Evolutionary conservation across 2,797 vertebrate species (phyloP).

Genomic region (Microchirus variegatus): DNA sequence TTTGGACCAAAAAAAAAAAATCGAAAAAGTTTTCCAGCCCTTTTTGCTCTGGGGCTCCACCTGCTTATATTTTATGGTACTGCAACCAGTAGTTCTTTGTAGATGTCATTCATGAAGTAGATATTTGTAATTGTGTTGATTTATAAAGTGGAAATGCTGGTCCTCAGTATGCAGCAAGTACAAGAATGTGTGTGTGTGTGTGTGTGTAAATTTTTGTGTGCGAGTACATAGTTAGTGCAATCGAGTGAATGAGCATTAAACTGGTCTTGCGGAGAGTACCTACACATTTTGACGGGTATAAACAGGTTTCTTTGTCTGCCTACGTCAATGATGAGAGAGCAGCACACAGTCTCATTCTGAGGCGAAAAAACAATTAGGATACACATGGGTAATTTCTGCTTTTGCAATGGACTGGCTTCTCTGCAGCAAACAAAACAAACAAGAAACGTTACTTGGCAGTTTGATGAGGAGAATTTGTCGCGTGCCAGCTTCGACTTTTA

Average conservation of each 20-base stretch:
- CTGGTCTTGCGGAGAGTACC: constrained; percentile 29
- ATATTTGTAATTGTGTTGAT: too few relatives aligned
- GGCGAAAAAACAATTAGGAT: constrained; percentile 39
- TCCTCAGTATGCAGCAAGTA: too few relatives aligned
- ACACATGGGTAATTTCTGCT: constrained; percentile 22
- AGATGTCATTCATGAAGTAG: too few relatives aligned
- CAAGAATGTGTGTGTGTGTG: background rate
- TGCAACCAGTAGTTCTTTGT: too few relatives aligned
- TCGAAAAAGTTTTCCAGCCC: too few relatives aligned
- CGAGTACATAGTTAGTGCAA: constrained; percentile 42
- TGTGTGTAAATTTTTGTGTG: constrained; percentile 22
- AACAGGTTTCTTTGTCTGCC: too few relatives aligned
- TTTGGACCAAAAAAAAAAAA: too few relatives aligned
- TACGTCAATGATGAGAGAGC: background rate
- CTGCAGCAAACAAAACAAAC: background rate
- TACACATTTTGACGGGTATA: too few relatives aligned
- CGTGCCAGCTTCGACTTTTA: background rate
- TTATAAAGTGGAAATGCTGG: too few relatives aligned
- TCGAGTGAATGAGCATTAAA: constrained; percentile 62
- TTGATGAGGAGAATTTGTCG: background rate
- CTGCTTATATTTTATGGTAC: too few relatives aligned
- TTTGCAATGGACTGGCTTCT: too few relatives aligned
- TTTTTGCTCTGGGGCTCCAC: too few relatives aligned
- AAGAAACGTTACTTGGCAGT: constrained; percentile 5
- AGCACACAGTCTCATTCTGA: constrained; percentile 22